Percentiles rank a stretch among this genome's conserved stretches.
Evolutionary conservation across 2,888 invertebrate species (phyloP).

Genomic region (Aethes cnicana): DNA sequence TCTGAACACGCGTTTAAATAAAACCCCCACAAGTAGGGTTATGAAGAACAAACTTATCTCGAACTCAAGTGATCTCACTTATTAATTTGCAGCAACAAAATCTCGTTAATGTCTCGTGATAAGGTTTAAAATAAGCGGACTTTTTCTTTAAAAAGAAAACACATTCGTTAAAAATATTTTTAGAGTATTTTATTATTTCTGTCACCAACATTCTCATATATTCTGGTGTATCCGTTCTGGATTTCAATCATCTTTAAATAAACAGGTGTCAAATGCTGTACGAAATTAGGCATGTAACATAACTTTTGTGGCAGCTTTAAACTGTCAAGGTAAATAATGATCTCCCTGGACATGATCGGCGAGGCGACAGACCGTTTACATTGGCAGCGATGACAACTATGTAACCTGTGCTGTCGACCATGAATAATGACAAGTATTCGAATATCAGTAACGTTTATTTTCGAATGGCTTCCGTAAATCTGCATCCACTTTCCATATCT

Average conservation of each 20-base stretch:
- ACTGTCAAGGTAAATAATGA: slow-evolving; percentile 41
- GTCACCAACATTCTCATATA: slow-evolving; percentile 21
- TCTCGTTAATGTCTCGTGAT: no score
- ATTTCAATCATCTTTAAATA: slow-evolving; percentile 22
- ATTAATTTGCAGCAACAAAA: no score
- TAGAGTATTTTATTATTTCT: slow-evolving; percentile 14
- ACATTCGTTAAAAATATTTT: slow-evolving; percentile 23
- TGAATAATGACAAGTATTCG: slow-evolving; percentile 11
- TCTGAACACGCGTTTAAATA: not conserved
- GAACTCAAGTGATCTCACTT: no score
- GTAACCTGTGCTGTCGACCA: slow-evolving; percentile 11
- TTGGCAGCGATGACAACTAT: slow-evolving; percentile 44
- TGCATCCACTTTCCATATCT: slow-evolving; percentile 16
- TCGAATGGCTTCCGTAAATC: slow-evolving; percentile 10
- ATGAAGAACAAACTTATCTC: not conserved
- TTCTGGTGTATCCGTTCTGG: slow-evolving; percentile 23
- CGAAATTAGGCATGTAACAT: slow-evolving; percentile 18
- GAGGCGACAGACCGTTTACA: slow-evolving; percentile 33
- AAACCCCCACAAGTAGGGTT: not conserved
- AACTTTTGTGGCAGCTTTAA: slow-evolving; percentile 28
- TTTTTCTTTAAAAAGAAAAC: no score
- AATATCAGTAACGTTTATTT: slow-evolving; percentile 30
- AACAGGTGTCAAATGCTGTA: slow-evolving; percentile 17
- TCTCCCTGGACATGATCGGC: slow-evolving; percentile 30
- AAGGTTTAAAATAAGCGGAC: no score